Conservation (phyloP, 2,113 vertebrate genomes). For the Ciconia stormi region DNA sequence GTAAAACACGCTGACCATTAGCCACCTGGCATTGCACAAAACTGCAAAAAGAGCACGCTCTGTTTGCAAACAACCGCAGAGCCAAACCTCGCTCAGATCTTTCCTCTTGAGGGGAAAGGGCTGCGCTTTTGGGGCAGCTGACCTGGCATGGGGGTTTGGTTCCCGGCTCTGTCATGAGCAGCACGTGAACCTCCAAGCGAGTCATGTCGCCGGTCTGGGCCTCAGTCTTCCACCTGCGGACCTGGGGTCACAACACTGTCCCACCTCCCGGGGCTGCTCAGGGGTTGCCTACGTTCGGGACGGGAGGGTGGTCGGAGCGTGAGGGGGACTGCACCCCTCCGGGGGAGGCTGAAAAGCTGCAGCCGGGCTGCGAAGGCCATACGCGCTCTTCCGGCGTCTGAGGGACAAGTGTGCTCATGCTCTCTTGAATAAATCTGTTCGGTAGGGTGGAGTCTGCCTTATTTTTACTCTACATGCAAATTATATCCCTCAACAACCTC, state of each 20-base stretch:
- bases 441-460: conserved; percentile 37
- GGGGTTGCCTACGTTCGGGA: rapidly evolving
- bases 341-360: too few relatives aligned
- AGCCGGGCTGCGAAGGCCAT: rapidly evolving
- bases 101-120: neutral
- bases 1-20: neutral
- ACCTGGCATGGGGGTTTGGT: neutral
- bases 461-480: conserved; percentile 45
- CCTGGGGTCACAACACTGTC: rapidly evolving
- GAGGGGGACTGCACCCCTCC: neutral
- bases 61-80: neutral
- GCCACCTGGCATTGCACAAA: neutral
- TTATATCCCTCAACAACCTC: conserved; percentile 19
- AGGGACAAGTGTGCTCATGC: neutral
- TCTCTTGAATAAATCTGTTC: neutral
- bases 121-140: neutral
- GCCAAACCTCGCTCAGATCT: neutral
- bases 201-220: rapidly evolving
- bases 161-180: rapidly evolving
- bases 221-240: rapidly evolving
- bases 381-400: neutral
- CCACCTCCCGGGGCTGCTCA: rapidly evolving
- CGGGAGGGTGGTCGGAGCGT: rapidly evolving
- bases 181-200: neutral
- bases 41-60: neutral